Evolutionary conservation across 1,140 invertebrate species (phyloP), one percentile per base, ranked within the genome.

Genomic region (Pantala flavescens): DNA sequence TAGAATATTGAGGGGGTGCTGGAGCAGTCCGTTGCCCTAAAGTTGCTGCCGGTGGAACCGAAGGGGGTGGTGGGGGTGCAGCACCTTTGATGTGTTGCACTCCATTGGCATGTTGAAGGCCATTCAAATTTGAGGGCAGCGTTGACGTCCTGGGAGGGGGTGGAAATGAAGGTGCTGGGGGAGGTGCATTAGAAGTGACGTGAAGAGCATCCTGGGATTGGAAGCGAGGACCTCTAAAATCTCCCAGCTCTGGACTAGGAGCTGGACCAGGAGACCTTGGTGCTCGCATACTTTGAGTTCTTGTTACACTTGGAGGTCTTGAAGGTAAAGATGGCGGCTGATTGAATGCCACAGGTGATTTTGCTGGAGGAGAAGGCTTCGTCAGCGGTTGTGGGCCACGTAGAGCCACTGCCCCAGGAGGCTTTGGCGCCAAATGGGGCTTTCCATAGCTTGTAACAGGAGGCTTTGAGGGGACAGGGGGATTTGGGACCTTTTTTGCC

Each of bases 281-380:
- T 9, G 85, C 76, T 76, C 85, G 78, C 85, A 87, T 86, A 74
- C 85, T 86, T 75, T 86, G 85, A n/a, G 86, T 84, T 55, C 85
- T 81, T 11, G 84, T 83, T 1, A 85, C 85, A 12, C 73, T 74
- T n/a, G 36, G 73, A 14, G 42, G 42, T 19, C 73, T 24, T 21
- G 73, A 49, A 21, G 73, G 73, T 16, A 74, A 23, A 10, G 55
- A 74, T 24, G 73, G 73, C 23, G 73, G 43, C 21, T 19, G 23
- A n/a, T 49, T n/a, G 7, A 36, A 49, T 43, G 36, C 24, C 10
- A 24, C 24, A 19, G 77, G 76, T 23, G 77, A 72, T 73, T 79
- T 79, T 24, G 78, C 73, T 71, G 75, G 78, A 21, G 78, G 78
- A 73, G 78, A 75, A 10, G 78, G 78, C 24, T 78, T 78, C n/a